Evolutionary conservation across 2,888 invertebrate species (phyloP).

Genomic region (Diarsia rubi): DNA sequence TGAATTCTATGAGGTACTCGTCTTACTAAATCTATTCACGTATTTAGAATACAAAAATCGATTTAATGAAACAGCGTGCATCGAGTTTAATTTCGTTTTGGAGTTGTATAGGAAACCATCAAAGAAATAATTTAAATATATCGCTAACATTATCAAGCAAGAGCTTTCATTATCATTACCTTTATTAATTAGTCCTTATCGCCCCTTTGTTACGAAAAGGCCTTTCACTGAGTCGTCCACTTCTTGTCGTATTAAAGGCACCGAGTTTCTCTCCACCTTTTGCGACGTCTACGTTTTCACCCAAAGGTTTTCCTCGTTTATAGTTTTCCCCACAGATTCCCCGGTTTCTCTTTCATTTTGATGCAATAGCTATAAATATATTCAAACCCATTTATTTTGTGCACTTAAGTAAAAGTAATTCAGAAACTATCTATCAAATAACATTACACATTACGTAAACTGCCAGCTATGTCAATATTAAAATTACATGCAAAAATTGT

Average conservation of each 20-base stretch:
- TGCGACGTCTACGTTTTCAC: constrained; percentile 14
- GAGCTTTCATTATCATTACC: constrained; percentile 25
- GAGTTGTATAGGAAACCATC: neutral
- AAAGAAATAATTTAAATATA: constrained; percentile 29
- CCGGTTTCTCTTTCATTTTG: neutral
- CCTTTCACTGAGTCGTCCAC: constrained; percentile 30
- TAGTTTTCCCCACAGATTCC: neutral
- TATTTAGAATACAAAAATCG: constrained; percentile 21
- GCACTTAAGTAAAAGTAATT: no score
- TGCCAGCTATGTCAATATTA: no score
- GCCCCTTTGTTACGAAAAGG: constrained; percentile 16
- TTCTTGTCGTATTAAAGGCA: constrained; percentile 18
- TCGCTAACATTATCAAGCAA: constrained; percentile 8
- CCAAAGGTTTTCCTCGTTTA: constrained; percentile 24
- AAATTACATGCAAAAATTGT: no score
- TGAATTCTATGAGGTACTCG: constrained; percentile 26
- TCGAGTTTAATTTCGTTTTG: neutral
- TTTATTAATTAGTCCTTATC: constrained; percentile 40
- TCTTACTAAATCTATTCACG: constrained; percentile 27
- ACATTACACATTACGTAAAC: no score
- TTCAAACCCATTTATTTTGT: no score
- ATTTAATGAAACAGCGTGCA: constrained; percentile 14
- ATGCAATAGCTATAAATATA: neutral
- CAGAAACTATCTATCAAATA: no score
- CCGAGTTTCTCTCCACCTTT: constrained; percentile 19